Evolutionary conservation across 2,888 invertebrate genomes (phyloP).

Genomic region (Trissonchulus latispiculum): DNA sequence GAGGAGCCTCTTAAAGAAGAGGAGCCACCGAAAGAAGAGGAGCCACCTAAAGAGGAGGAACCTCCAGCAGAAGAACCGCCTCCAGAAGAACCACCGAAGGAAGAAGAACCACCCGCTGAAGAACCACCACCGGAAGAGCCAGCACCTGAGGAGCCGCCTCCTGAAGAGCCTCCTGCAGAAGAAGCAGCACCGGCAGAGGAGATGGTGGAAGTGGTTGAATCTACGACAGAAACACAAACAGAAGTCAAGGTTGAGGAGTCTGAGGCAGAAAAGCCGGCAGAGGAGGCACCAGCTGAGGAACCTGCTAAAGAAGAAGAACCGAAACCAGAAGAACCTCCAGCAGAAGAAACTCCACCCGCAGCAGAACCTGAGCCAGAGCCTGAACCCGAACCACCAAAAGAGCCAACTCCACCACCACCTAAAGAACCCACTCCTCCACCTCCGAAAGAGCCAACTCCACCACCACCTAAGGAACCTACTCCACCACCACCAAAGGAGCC

Average conservation of each 20-base stretch:
- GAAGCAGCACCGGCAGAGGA: neutral
- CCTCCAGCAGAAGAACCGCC: neutral
- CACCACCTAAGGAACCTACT: conserved; percentile 14
- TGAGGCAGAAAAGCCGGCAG: neutral
- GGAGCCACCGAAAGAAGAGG: neutral
- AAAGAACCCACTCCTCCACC: neutral
- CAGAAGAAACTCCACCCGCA: neutral
- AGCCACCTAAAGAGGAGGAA: neutral
- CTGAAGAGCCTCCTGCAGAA: neutral
- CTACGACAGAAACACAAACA: neutral
- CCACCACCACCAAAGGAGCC: conserved; percentile 17
- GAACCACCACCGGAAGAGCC: neutral
- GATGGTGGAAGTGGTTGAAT: neutral
- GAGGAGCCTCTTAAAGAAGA: neutral
- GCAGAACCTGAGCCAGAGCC: conserved; percentile 13
- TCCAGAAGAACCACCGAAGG: neutral
- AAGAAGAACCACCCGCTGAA: neutral
- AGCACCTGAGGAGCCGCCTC: neutral
- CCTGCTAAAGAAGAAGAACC: conserved; percentile 1
- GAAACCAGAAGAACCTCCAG: conserved; percentile 10
- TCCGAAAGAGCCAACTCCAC: conserved; percentile 10
- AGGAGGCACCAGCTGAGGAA: neutral
- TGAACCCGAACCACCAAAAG: conserved; percentile 10
- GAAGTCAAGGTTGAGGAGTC: neutral
- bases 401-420: conserved; percentile 8